phyloP scores from a whole-genome alignment of 2,113 vertebrate species.

The Labeo catla region DNA sequence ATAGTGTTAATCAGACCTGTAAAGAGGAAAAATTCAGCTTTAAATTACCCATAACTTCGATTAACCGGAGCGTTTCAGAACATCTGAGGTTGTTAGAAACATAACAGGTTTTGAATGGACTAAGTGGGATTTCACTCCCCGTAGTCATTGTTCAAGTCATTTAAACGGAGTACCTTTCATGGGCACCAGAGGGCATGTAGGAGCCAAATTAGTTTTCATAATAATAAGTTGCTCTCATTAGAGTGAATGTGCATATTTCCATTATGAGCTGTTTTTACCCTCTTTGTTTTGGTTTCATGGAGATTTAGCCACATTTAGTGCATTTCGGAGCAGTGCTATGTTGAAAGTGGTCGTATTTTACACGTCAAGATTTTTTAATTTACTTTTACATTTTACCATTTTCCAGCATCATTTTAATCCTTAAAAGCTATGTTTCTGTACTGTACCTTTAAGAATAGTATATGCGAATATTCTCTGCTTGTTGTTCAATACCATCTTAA shows the following conservation, averaged over 20 bases:
- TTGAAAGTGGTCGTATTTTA: neutral
- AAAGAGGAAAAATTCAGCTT: neutral
- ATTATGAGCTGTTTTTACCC: neutral
- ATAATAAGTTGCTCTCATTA: neutral
- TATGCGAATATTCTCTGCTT: neutral
- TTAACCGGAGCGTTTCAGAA: neutral
- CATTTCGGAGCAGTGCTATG: neutral
- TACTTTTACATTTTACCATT: neutral
- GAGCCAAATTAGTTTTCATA: conserved; percentile 24
- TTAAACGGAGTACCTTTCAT: conserved; percentile 44
- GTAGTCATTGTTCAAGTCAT: neutral
- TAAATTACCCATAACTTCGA: neutral
- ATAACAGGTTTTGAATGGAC: neutral
- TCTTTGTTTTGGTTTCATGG: neutral
- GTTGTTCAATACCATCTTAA: neutral
- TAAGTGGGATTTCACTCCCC: neutral
- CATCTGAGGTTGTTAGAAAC: neutral
- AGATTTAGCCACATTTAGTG: neutral
- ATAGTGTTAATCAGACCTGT: neutral
- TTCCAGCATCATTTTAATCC: neutral
- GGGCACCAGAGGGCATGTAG: conserved; percentile 66
- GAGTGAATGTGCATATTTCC: neutral
- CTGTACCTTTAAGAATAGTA: neutral
- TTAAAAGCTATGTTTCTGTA: neutral
- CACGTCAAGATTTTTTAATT: neutral